Evolutionary conservation across 2,797 vertebrate species (phyloP), one percentile per base, ranked within the genome.

Genomic region (Centroberyx gerrardi): DNA sequence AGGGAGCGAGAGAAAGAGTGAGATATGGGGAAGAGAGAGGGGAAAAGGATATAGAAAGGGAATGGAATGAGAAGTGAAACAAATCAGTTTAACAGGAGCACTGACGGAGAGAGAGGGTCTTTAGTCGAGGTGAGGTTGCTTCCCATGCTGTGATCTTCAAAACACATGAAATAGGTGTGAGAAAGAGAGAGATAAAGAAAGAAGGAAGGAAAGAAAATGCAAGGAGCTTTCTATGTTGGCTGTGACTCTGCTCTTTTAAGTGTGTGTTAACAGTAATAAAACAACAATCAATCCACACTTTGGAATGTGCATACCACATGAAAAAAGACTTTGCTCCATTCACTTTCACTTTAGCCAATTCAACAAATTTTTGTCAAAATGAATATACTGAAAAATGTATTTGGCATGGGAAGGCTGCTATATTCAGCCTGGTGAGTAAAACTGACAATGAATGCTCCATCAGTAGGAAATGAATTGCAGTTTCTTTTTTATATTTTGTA

Each of bases 101-200:
- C 22, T 73, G 66, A 88, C 78, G 72, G 58, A 31, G 51, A 84
- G 72, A 82, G 56, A 78, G 42, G 74, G 59, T 62, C 55, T 91
- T 80, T 83, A 84, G 78, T 82, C 28, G 71, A 82, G 71, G 77
- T 92, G 83, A 85, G 29, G 70, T 82, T 56, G 33, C 76, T 68
- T 91, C 83, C 74, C 94, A 94, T 94, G 94, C 93, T 75, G 88
- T 88, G 90, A 81, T 90, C 78, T 77, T 74, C 76, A 88, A 88
- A 87, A 90, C 76, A 89, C 87, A 81, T 79, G 82, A 71, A 83
- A 56, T 40, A 78, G 73, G 49, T 68, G 76, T 70, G 73, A 81
- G 63, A 54, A 84, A 65, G 38, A 76, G 55, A 72, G 8, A 73
- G 58, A 63, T 40, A 76, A 52, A 70, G 44, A 42, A 53, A 29